Evolutionary conservation across 2,888 invertebrate species (phyloP).

Genomic region (Steromphala cineraria): DNA sequence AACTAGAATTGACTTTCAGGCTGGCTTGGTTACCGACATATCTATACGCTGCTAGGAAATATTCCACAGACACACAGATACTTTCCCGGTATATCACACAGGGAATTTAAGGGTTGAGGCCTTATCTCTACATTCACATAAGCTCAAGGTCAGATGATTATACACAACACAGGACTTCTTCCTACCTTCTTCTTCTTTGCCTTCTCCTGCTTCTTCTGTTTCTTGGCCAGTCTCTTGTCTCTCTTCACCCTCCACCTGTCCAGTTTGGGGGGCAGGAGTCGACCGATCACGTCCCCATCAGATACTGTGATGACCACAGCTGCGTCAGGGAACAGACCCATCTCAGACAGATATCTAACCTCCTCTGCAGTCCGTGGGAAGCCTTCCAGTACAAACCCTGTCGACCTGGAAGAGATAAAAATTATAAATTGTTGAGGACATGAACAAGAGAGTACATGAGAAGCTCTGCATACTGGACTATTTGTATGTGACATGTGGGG

Average conservation of each 20-base stretch:
- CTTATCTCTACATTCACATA: not conserved
- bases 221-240: constrained; percentile 66
- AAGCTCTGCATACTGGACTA: too few relatives aligned
- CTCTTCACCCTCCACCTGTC: constrained; percentile 70
- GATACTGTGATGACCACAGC: constrained; percentile 69
- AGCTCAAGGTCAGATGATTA: too few relatives aligned
- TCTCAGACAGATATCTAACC: constrained; percentile 67
- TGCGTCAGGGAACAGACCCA: constrained; percentile 73
- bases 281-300: constrained; percentile 70
- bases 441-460: not conserved
- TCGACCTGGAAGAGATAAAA: too few relatives aligned
- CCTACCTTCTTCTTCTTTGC: constrained; percentile 71
- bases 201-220: constrained; percentile 67
- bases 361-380: constrained; percentile 74
- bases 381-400: constrained; percentile 75
- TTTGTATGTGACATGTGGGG: too few relatives aligned
- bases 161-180: not conserved
- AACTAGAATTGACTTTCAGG: too few relatives aligned
- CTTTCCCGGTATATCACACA: too few relatives aligned
- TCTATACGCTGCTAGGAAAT: too few relatives aligned
- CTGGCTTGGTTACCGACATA: too few relatives aligned
- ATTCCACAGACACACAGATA: too few relatives aligned
- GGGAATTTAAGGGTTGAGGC: too few relatives aligned
- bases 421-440: too few relatives aligned
- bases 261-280: constrained; percentile 73